Evolutionary conservation across 2,797 vertebrate genomes (phyloP), one percentile per base, ranked within the genome.

Genomic region (Sebastes minor): DNA sequence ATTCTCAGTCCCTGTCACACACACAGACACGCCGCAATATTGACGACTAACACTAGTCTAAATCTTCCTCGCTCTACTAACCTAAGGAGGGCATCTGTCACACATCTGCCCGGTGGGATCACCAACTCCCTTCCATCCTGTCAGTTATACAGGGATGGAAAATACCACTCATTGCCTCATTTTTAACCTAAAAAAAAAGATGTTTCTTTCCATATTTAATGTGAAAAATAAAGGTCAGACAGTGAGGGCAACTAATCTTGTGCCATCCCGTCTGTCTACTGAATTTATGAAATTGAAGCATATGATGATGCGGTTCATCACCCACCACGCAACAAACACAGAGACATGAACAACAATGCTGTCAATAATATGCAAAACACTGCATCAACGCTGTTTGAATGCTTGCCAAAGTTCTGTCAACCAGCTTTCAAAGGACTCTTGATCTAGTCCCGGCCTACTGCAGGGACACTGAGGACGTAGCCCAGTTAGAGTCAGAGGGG

Each of bases 71-170:
- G 68, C 73, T 81, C 83, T 62, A 74, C 73, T 88, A 88, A 88
- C 85, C 88, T 65, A 33, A 83, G 67, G 66, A 75, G 35, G 77
- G 67, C 91, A 91, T 92, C 89, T 92, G 93, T 85, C 85, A 72
- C 84, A 90, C 88, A 94, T 92, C 88, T 90, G 86, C 66, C 81
- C 57, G 4, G 60, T 33, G 56, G 74, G 62, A 80, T 84, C 68
- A 79, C 66, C 61, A 78, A 72, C 56, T 33, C 18, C 7, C 25
- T 64, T 30, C 46, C 22, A 70, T 63, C 71, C 55, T 25, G 32
- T 80, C 80, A 59, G 52, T 5, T 25, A 30, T 25, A 74, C 53
- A 57, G 59, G 8, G 28, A 80, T 65, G 67, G 81, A 84, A 90
- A 84, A 80, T 59, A 57, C 13, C 1, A 67, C 25, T 82, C 52